Evolutionary conservation across 1,140 invertebrate genomes (phyloP).

Genomic region (Rhyacophila brunnea): DNA sequence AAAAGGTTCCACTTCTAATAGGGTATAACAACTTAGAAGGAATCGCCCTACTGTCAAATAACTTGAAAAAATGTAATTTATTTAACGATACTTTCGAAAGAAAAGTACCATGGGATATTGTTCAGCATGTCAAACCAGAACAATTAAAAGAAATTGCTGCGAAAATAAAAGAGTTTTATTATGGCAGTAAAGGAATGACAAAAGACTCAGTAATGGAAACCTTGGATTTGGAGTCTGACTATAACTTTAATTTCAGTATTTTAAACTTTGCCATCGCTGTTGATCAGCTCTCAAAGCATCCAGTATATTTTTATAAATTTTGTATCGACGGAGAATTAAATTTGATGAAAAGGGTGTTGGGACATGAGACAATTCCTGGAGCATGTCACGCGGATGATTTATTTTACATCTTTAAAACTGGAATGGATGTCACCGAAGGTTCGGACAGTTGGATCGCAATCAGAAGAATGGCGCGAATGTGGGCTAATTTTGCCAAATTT

Average conservation of each 20-base stretch:
- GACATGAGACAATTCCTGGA: constrained; percentile 43
- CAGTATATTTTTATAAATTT: constrained; percentile 55
- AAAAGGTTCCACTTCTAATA: constrained; percentile 59
- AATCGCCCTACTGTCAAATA: constrained; percentile 42
- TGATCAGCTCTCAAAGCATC: constrained; percentile 32
- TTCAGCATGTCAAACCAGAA: constrained; percentile 33
- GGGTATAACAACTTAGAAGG: constrained; percentile 62
- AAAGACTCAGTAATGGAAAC: constrained; percentile 39
- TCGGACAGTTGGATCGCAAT: constrained; percentile 40
- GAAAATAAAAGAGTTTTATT: constrained; percentile 52
- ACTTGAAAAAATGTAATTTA: constrained; percentile 39
- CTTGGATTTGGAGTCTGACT: constrained; percentile 46
- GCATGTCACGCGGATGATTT: constrained; percentile 64
- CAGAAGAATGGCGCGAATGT: constrained; percentile 58
- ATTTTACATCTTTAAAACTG: constrained; percentile 60
- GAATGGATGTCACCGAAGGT: constrained; percentile 43
- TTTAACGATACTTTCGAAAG: constrained; percentile 42
- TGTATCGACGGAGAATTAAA: constrained; percentile 47
- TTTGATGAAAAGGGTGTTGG: constrained; percentile 38
- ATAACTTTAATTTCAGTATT: constrained; percentile 46
- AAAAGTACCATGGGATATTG: constrained; percentile 44
- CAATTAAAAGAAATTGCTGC: constrained; percentile 42
- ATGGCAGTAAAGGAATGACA: constrained; percentile 42
- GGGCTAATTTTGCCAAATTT: constrained; percentile 68
- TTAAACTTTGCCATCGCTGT: constrained; percentile 47